phyloP scores from a whole-genome alignment of 2,888 invertebrate species.

The Lumbricus terrestris region DNA sequence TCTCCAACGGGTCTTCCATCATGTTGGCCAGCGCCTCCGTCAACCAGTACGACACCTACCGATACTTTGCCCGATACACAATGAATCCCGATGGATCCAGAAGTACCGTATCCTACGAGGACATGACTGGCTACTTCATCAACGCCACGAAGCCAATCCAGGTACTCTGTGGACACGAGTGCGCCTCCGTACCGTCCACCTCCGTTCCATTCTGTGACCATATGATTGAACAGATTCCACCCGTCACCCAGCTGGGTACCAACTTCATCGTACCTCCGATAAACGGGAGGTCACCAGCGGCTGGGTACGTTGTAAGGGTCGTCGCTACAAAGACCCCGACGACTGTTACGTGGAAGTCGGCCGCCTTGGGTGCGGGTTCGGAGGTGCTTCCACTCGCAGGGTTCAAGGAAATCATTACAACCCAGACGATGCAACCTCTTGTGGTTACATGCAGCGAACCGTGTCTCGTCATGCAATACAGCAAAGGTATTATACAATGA shows the following conservation, averaged over 20 bases:
- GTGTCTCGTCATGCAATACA: slow-evolving; percentile 25
- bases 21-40: neutral
- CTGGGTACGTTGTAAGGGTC: slow-evolving; percentile 28
- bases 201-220: slow-evolving; percentile 24
- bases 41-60: neutral
- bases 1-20: neutral
- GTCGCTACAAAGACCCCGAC: slow-evolving; percentile 16
- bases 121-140: slow-evolving; percentile 26
- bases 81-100: neutral
- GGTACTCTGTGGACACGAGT: slow-evolving; percentile 29
- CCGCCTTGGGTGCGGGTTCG: neutral
- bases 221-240: slow-evolving; percentile 26
- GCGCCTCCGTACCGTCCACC: slow-evolving; percentile 14
- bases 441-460: slow-evolving; percentile 24
- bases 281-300: slow-evolving; percentile 15
- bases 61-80: slow-evolving; percentile 3
- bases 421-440: slow-evolving; percentile 20
- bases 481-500: slow-evolving; percentile 12
- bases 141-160: slow-evolving; percentile 28
- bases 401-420: slow-evolving; percentile 39
- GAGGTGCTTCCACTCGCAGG: slow-evolving; percentile 29
- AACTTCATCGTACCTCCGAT: slow-evolving; percentile 26
- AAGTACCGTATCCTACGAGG: neutral
- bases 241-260: slow-evolving; percentile 24
- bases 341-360: neutral